Evolutionary conservation across 2,888 invertebrate genomes (phyloP).

Genomic region (Drosophila prostipennis): DNA sequence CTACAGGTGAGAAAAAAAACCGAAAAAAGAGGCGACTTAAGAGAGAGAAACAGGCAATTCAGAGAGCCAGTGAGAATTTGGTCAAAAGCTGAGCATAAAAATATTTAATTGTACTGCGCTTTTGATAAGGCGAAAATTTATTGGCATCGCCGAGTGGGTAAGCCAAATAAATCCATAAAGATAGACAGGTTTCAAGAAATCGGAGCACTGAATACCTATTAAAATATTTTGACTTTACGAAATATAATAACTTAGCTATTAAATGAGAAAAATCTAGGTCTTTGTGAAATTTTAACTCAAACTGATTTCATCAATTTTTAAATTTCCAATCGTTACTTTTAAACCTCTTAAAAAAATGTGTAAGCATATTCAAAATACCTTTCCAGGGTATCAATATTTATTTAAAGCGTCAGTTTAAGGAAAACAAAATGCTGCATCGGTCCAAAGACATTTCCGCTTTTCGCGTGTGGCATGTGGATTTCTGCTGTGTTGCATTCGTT

Average conservation of each 20-base stretch:
- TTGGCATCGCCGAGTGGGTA: conserved; percentile 23
- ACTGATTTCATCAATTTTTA: no score
- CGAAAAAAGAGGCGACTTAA: conserved; percentile 17
- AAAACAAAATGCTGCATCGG: conserved; percentile 71
- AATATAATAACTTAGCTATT: no score
- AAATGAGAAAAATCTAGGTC: neutral
- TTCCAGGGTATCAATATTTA: conserved; percentile 41
- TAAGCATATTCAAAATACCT: neutral
- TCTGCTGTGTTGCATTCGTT: conserved; percentile 59
- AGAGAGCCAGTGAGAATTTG: conserved; percentile 59
- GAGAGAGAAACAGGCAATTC: conserved; percentile 13
- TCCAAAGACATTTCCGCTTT: conserved; percentile 69
- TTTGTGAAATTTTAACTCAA: no score
- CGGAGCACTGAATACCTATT: neutral
- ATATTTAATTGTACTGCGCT: conserved; percentile 17
- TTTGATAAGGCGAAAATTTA: conserved; percentile 54
- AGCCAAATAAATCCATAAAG: neutral
- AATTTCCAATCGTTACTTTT: no score
- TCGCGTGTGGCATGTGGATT: conserved; percentile 57
- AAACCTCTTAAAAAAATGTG: no score
- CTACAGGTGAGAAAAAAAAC: conserved; percentile 2
- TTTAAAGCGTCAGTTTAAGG: conserved; percentile 65
- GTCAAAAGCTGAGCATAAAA: conserved; percentile 58
- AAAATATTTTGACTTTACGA: neutral
- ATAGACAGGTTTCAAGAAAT: neutral